Evolutionary conservation across 2,113 vertebrate genomes (phyloP).

Genomic region (Oryzias javanicus): DNA sequence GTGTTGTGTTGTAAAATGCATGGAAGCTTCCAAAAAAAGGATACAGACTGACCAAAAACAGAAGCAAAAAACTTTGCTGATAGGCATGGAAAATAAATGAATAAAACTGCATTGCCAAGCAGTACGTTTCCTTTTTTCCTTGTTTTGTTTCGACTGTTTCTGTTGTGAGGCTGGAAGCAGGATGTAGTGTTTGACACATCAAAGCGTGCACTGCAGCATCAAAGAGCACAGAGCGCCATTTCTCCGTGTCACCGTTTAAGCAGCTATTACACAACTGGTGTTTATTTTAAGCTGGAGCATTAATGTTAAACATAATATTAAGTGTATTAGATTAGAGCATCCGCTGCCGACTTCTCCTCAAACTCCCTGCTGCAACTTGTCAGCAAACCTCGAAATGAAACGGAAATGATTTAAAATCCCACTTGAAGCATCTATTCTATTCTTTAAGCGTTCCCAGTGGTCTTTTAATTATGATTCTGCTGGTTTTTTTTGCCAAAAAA

Average conservation of each 20-base stretch:
- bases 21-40: too few species aligned
- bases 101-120: neutral
- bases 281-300: conserved; percentile 56
- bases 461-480: too few species aligned
- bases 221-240: conserved; percentile 50
- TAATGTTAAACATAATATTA: conserved; percentile 50
- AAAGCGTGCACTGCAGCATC: conserved; percentile 42
- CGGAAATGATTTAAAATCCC: neutral
- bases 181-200: conserved; percentile 39
- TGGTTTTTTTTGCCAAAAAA: too few species aligned
- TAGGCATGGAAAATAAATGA: too few species aligned
- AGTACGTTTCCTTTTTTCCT: neutral
- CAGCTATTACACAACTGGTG: conserved; percentile 39
- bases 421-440: neutral
- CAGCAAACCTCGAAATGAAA: conserved; percentile 1
- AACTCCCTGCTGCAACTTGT: conserved; percentile 41
- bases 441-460: too few species aligned
- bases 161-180: conserved; percentile 14
- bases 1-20: too few species aligned
- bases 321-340: conserved; percentile 50
- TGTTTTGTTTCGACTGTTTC: neutral
- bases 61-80: too few species aligned
- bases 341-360: conserved; percentile 49
- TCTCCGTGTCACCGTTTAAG: conserved; percentile 45
- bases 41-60: too few species aligned